Conservation (phyloP, 2,888 invertebrate species). For the Trimorus sp. region DNA sequence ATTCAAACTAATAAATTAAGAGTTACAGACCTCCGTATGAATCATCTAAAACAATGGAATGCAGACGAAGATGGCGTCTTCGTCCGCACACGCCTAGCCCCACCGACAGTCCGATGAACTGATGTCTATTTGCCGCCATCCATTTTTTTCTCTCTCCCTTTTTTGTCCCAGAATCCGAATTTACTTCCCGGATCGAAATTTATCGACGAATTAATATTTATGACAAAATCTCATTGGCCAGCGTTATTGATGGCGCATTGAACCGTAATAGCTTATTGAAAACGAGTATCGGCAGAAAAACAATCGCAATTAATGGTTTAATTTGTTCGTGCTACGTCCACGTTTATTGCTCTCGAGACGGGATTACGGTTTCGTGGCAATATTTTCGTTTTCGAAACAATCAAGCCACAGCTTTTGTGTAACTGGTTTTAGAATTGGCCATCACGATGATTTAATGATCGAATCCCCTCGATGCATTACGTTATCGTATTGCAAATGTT, state of each 20-base stretch:
- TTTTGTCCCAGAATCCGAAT: slow-evolving; percentile 27
- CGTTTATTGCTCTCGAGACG: too few relatives aligned
- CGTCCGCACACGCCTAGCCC: slow-evolving; percentile 68
- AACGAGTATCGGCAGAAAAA: background rate
- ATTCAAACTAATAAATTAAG: slow-evolving; percentile 82
- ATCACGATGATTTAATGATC: too few relatives aligned
- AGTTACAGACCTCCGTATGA: slow-evolving; percentile 77
- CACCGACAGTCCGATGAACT: slow-evolving; percentile 75
- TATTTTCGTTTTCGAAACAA: too few relatives aligned
- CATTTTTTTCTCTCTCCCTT: slow-evolving; percentile 45
- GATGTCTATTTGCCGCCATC: slow-evolving; percentile 67
- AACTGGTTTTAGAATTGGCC: too few relatives aligned
- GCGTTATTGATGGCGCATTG: slow-evolving; percentile 57
- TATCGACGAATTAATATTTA: slow-evolving; percentile 53
- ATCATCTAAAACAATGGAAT: slow-evolving; percentile 82
- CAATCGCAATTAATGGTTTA: too few relatives aligned
- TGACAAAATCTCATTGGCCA: slow-evolving; percentile 20
- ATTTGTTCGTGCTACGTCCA: too few relatives aligned
- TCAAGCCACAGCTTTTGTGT: too few relatives aligned
- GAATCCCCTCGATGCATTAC: too few relatives aligned
- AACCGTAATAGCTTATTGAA: slow-evolving; percentile 31
- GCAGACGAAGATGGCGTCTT: slow-evolving; percentile 80
- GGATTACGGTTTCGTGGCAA: too few relatives aligned
- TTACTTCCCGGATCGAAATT: slow-evolving; percentile 47
- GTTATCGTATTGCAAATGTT: too few relatives aligned